Base-by-base conservation (phyloP, 2,113 vertebrate species). In the Misgurnus anguillicaudatus region DNA sequence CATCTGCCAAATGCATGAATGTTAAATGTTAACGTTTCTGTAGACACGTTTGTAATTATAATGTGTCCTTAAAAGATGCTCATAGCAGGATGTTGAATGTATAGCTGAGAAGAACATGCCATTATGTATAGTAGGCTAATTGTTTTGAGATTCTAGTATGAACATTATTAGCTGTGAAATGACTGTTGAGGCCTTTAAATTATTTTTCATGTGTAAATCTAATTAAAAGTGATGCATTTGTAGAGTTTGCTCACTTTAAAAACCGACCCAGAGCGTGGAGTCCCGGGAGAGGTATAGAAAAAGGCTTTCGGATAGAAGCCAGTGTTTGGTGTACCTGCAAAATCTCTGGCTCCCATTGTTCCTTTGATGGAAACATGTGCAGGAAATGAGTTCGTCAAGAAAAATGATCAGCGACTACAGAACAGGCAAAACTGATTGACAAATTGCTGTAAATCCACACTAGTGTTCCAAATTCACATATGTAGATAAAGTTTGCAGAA, bases 371-470 rank as follows among this genome's bases (percentile, higher is more conserved):
- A 62, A 67, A 11, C 24, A n/a, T 57, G 63, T 64, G 73, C 67
- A 80, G 77, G 62, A 85, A 82, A 82, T 82, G 62, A 82, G 67
- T 24, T 84, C 79, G 75, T 9, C 45, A 21, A 75, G 24, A 82
- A 75, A 67, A 67, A 75, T 21, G 19, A 39, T 62, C 57, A 55
- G 36, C 19, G n/a, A 31, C 8, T 61, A 16, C 17, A 65, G 24
- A 60, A 67, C 9, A 53, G 17, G 8, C 19, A 53, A 8, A 45
- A 24, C 6, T 58, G n/a, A 77, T 21, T 51, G 48, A 66, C 19
- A 41, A 16, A 47, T 36, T 60, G 11, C 57, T 70, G 42, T 62
- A 62, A 16, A 36, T 21, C 19, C 71, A 61, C 71, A 47, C 2
- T 4, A 60, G 13, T 57, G 45, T 17, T 78, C 10, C 48, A 53